phyloP scores from a whole-genome alignment of 1,140 invertebrate species.

The Myzus persicae region DNA sequence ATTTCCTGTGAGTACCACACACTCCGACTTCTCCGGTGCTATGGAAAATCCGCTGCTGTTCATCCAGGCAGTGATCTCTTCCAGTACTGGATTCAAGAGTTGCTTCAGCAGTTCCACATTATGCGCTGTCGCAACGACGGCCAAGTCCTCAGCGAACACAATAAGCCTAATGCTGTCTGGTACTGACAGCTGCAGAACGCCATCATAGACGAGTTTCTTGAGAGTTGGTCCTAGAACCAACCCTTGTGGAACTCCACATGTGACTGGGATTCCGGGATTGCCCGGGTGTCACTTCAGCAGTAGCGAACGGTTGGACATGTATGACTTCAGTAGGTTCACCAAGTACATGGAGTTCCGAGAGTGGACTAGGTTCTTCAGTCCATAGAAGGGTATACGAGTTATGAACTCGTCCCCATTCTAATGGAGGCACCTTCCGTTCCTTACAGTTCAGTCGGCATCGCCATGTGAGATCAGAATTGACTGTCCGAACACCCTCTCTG shows the following conservation, averaged over 20 bases:
- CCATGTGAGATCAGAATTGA: too few relatives aligned
- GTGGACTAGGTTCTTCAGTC: too few relatives aligned
- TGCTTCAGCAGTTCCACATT: not conserved
- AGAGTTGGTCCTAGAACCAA: not conserved
- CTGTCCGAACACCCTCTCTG: too few relatives aligned
- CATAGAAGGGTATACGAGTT: too few relatives aligned
- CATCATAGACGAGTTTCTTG: not conserved
- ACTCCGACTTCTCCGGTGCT: not conserved
- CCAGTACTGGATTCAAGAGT: not conserved
- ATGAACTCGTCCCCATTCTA: too few relatives aligned
- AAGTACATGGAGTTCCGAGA: too few relatives aligned
- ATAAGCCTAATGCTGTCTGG: not conserved
- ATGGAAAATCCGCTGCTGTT: accelerated
- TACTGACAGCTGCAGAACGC: accelerated
- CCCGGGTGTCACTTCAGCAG: too few relatives aligned
- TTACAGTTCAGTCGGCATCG: too few relatives aligned
- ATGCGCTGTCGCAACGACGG: not conserved
- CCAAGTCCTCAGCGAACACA: constrained; percentile 15
- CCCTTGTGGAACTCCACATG: not conserved
- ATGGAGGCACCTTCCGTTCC: too few relatives aligned
- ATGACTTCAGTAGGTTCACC: too few relatives aligned
- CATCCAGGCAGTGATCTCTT: not conserved
- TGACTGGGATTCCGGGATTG: not conserved
- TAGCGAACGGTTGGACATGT: too few relatives aligned
- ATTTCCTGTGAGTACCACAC: not conserved